A percentile compares a stretch with the other conserved stretches of the same genome.
Conservation (phyloP, 2,113 vertebrate genomes). For the Australoheros scitulus region DNA sequence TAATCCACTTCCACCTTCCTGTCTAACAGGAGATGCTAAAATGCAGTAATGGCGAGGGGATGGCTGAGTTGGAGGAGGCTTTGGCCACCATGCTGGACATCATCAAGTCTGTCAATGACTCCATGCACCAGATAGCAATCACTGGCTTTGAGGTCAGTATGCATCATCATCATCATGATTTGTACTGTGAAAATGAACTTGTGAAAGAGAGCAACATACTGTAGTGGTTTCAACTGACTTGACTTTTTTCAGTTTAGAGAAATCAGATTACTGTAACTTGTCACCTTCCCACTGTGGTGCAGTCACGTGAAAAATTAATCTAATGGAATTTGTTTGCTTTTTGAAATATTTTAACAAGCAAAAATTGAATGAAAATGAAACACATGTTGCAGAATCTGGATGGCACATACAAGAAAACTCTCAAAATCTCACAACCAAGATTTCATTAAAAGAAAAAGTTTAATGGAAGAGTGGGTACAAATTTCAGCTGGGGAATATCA, state of each 20-base stretch:
- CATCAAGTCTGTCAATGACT: conserved; percentile 92
- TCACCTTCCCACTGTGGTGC: background rate
- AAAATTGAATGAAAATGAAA: background rate
- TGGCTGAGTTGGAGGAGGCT: conserved; percentile 88
- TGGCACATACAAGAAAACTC: too few relatives aligned
- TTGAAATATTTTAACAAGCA: background rate
- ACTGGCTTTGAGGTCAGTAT: conserved; percentile 87
- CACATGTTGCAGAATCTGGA: background rate
- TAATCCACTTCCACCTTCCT: background rate
- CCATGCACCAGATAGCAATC: conserved; percentile 95
- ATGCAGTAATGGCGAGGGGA: conserved; percentile 88
- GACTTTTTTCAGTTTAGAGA: background rate
- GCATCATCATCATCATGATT: background rate
- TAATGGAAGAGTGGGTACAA: too few relatives aligned
- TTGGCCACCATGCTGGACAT: conserved; percentile 88
- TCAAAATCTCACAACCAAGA: too few relatives aligned
- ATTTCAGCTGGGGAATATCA: too few relatives aligned
- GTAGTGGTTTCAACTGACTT: background rate
- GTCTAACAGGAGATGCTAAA: conserved; percentile 89
- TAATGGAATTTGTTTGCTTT: background rate
- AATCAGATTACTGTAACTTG: background rate
- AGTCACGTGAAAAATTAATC: background rate
- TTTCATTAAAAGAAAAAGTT: too few relatives aligned
- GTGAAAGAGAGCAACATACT: too few relatives aligned
- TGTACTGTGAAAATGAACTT: background rate